Percentiles rank a stretch among this genome's conserved stretches.
phyloP scores from a whole-genome alignment of 2,113 vertebrate genomes.

The Prunella fulvescens region DNA sequence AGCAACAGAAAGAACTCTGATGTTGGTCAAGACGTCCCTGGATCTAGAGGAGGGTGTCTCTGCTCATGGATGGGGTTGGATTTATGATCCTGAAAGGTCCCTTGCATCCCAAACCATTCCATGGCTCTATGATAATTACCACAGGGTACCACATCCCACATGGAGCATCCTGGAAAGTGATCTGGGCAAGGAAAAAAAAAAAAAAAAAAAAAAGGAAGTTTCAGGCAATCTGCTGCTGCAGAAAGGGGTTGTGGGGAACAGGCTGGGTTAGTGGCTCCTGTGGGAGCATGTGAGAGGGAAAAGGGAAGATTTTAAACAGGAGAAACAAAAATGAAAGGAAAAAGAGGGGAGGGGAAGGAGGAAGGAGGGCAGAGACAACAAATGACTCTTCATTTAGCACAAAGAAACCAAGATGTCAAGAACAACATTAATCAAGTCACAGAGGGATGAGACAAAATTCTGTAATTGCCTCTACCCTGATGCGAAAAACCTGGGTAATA shows the following conservation, averaged over 20 bases:
- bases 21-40: neutral
- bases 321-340: neutral
- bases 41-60: neutral
- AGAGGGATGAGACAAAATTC: neutral
- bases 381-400: neutral
- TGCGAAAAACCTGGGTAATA: neutral
- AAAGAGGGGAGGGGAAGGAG: neutral
- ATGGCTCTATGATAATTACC: neutral
- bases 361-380: neutral
- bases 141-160: rapidly evolving
- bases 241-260: neutral
- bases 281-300: neutral
- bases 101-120: neutral
- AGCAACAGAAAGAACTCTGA: neutral
- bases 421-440: neutral
- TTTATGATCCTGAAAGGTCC: neutral
- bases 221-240: neutral
- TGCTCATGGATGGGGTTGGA: neutral
- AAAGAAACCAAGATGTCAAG: neutral
- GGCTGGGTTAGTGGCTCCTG: neutral
- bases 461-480: neutral
- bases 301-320: neutral
- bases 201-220: neutral
- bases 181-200: neutral
- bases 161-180: neutral